Evolutionary conservation across 2,113 vertebrate genomes (phyloP).

Genomic region (Ameiurus melas): DNA sequence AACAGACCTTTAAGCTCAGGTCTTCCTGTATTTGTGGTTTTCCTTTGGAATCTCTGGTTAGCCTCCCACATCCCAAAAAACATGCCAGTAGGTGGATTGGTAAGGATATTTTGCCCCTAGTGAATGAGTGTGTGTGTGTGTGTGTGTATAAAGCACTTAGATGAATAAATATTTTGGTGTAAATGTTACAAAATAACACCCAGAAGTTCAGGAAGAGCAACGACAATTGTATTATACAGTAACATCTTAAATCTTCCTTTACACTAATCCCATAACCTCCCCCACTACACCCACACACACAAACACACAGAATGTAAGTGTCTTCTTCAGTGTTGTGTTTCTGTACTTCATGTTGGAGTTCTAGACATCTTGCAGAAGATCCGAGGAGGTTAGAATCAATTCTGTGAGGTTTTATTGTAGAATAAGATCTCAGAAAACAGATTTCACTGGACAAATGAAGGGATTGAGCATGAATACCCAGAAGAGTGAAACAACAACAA

Average conservation of each 20-base stretch:
- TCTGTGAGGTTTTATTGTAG: background rate
- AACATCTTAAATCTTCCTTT: too few relatives aligned
- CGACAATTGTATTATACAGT: too few relatives aligned
- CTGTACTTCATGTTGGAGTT: background rate
- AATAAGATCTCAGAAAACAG: background rate
- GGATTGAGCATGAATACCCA: background rate
- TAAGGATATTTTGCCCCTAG: background rate
- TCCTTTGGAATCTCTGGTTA: background rate
- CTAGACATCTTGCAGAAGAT: background rate
- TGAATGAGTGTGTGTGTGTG: background rate
- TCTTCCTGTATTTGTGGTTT: background rate
- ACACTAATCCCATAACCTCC: too few relatives aligned
- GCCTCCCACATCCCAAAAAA: background rate
- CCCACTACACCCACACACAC: too few relatives aligned
- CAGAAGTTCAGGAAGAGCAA: background rate
- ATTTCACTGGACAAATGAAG: background rate
- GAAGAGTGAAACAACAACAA: background rate
- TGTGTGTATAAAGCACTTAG: background rate
- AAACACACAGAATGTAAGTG: background rate
- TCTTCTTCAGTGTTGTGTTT: background rate
- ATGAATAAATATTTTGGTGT: background rate
- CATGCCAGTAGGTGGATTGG: background rate
- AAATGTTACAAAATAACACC: background rate
- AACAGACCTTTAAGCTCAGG: background rate
- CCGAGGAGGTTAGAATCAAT: background rate